A percentile compares a stretch with the other conserved stretches of the same genome.
Conservation (phyloP, 2,797 vertebrate species). For the Anniella stebbinsi region DNA sequence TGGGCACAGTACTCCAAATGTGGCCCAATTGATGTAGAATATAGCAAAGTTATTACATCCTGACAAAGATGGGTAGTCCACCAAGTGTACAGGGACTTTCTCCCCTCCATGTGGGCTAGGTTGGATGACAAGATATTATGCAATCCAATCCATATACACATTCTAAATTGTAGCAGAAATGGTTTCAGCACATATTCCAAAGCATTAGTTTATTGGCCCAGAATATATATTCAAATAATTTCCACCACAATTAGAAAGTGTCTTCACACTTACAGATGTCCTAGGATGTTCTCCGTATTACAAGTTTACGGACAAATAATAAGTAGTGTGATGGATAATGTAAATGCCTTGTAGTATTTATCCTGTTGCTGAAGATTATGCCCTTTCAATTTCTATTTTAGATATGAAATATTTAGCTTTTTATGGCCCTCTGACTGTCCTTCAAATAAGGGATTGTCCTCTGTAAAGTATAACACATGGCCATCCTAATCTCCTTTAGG, state of each 20-base stretch:
- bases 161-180: not conserved
- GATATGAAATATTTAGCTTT: not conserved
- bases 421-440: no score
- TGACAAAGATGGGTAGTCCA: not conserved
- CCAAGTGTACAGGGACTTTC: not conserved
- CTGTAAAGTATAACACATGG: no score
- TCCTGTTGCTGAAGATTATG: not conserved
- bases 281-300: not conserved
- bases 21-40: no score
- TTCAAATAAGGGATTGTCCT: no score
- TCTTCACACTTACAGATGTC: not conserved
- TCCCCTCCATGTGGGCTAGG: not conserved
- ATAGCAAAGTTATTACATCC: no score
- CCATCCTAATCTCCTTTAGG: not conserved
- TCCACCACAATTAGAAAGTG: not conserved
- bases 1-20: no score
- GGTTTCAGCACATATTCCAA: not conserved
- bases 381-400: not conserved
- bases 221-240: not conserved
- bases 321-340: constrained; percentile 10
- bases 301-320: constrained; percentile 10
- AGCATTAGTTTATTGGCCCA: not conserved
- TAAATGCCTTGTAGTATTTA: constrained; percentile 36
- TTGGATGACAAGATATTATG: not conserved
- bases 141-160: not conserved